Conservation (phyloP, 2,888 invertebrate species). For the Ptilodon capucinus region DNA sequence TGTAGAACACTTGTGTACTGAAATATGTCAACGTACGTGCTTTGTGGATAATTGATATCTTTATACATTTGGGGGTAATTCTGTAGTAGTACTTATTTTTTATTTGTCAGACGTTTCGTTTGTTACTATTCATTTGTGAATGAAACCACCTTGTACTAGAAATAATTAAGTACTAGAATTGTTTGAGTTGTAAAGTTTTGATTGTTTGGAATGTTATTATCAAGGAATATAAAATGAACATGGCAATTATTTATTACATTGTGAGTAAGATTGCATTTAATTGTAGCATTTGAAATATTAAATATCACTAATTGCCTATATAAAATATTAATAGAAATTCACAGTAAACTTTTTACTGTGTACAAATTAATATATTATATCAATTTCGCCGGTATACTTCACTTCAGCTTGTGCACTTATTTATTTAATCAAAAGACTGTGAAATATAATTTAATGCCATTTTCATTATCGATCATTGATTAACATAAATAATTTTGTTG, state of each 20-base stretch:
- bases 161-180: background rate
- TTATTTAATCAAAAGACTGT: constrained; percentile 72
- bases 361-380: too few relatives aligned
- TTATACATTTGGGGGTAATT: too few relatives aligned
- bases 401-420: constrained; percentile 50
- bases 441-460: constrained; percentile 71
- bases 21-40: too few relatives aligned
- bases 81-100: too few relatives aligned
- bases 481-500: constrained; percentile 49
- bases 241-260: constrained; percentile 11
- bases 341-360: too few relatives aligned
- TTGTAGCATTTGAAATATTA: constrained; percentile 32
- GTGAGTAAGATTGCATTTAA: constrained; percentile 36
- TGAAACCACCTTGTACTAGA: background rate
- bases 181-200: background rate
- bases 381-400: constrained; percentile 15
- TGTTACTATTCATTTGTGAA: background rate
- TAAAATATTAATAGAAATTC: too few relatives aligned
- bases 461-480: constrained; percentile 50
- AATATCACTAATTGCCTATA: constrained; percentile 17
- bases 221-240: constrained; percentile 16
- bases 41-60: too few relatives aligned
- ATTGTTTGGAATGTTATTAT: constrained; percentile 14
- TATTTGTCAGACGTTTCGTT: background rate
- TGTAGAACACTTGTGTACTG: too few relatives aligned